Conservation (phyloP, 2,797 vertebrate species). For the Enteromius radiatus region DNA sequence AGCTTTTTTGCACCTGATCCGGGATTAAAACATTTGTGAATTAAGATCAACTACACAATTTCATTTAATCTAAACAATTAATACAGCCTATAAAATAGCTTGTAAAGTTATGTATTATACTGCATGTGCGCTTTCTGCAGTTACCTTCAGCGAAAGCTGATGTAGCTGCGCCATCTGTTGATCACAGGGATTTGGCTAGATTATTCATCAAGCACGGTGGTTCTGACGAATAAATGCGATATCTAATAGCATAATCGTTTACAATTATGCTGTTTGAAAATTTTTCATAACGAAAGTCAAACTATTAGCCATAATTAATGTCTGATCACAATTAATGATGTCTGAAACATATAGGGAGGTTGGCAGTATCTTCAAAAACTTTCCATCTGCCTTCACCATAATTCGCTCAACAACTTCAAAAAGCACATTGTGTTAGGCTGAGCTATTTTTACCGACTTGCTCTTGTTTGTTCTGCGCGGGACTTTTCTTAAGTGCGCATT, state of each 20-base stretch:
- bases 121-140: not conserved
- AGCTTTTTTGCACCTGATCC: not conserved
- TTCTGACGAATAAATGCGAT: not conserved
- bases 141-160: not conserved
- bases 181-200: constrained; percentile 7
- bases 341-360: not conserved
- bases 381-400: not conserved
- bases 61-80: not conserved
- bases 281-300: not conserved
- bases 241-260: not conserved
- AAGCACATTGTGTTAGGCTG: not conserved
- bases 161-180: constrained; percentile 50
- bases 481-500: not conserved
- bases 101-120: not conserved
- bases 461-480: not conserved
- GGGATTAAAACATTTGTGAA: not conserved
- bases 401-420: not conserved
- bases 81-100: not conserved
- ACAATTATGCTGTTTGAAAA: not conserved
- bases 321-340: not conserved
- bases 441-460: not conserved
- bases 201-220: not conserved
- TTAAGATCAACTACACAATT: not conserved
- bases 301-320: not conserved
- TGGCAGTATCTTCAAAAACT: not conserved